Percentiles rank a stretch among this genome's conserved stretches.
phyloP scores from a whole-genome alignment of 2,113 vertebrate genomes.

The Neodon shergylaensis region DNA sequence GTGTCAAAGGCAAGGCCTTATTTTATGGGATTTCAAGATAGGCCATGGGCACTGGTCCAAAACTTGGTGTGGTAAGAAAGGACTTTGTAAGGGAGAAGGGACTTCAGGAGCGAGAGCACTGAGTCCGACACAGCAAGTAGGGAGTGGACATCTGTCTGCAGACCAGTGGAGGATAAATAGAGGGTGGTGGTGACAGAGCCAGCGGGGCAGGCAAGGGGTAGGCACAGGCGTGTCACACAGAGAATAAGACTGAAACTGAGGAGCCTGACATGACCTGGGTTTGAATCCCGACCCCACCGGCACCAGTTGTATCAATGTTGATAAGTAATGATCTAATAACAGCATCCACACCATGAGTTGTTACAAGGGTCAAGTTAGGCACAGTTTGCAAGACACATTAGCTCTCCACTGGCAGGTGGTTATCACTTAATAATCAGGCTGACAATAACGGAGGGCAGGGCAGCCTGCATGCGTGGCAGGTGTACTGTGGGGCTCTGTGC shows the following conservation, averaged over 20 bases:
- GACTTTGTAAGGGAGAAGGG: slow-evolving; percentile 47
- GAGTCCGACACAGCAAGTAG: background rate
- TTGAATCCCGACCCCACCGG: background rate
- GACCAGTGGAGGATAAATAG: background rate
- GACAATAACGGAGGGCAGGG: background rate
- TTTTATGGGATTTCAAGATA: slow-evolving; percentile 50
- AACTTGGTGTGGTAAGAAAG: slow-evolving; percentile 22
- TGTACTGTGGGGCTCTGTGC: background rate
- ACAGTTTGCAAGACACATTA: slow-evolving; percentile 65
- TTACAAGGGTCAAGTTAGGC: slow-evolving; percentile 62
- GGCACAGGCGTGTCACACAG: background rate
- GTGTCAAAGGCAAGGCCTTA: slow-evolving; percentile 18
- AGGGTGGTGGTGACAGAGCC: background rate
- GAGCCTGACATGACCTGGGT: background rate
- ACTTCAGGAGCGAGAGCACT: background rate
- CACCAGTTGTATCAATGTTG: background rate
- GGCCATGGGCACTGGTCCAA: background rate
- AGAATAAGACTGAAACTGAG: background rate
- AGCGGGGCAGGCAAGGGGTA: background rate
- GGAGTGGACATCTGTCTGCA: background rate
- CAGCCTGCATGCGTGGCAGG: background rate
- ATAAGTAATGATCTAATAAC: background rate
- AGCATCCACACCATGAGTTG: slow-evolving; percentile 5
- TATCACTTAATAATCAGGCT: slow-evolving; percentile 57
- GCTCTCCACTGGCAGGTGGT: background rate